Percentiles rank a stretch among this genome's conserved stretches.
Evolutionary conservation across 2,113 vertebrate genomes (phyloP).

Genomic region (Anser cygnoides): DNA sequence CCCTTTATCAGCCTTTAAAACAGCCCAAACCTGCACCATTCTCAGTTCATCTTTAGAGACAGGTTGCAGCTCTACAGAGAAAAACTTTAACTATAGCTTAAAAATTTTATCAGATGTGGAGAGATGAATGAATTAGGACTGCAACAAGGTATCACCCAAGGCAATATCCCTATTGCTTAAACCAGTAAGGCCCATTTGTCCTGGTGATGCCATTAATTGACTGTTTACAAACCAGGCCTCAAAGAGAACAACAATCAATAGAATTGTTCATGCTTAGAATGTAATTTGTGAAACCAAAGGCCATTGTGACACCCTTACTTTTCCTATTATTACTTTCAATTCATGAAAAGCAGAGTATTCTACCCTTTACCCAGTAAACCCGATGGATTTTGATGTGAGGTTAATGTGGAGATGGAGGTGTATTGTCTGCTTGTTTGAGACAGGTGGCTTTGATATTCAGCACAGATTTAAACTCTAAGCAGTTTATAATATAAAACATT

Average conservation of each 20-base stretch:
- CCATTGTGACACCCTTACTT: not conserved
- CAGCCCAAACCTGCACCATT: not conserved
- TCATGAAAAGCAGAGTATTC: not conserved
- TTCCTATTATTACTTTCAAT: not conserved
- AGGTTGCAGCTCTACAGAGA: not conserved
- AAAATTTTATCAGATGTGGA: not conserved
- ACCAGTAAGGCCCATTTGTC: not conserved
- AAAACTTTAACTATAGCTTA: not conserved
- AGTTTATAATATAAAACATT: not conserved
- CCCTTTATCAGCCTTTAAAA: not conserved
- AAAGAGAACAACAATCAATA: not conserved
- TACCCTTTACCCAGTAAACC: not conserved
- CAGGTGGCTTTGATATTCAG: not conserved
- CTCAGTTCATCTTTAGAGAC: not conserved
- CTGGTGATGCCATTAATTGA: not conserved
- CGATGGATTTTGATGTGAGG: not conserved
- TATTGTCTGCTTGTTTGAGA: not conserved
- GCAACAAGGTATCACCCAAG: not conserved
- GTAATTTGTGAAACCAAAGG: not conserved
- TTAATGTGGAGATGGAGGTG: not conserved
- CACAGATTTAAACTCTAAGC: not conserved
- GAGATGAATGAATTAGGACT: not conserved
- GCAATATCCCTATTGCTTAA: not conserved
- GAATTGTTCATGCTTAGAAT: not conserved
- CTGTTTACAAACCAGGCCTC: not conserved